A percentile compares a stretch with the other conserved stretches of the same genome.
Evolutionary conservation across 1,140 invertebrate species (phyloP).

Genomic region (Zaprionus inermis): DNA sequence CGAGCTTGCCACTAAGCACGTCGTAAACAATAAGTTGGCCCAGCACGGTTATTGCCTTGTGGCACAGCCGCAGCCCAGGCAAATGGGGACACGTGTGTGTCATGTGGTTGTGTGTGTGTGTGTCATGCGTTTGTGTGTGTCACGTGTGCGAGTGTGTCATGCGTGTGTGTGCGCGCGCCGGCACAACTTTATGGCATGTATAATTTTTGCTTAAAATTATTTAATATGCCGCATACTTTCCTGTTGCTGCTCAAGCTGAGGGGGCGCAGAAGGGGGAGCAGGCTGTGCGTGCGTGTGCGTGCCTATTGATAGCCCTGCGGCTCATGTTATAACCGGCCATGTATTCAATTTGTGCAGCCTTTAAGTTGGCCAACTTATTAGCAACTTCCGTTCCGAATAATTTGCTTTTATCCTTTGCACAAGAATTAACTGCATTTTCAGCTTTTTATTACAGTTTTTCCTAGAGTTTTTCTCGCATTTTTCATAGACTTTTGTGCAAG

Average conservation of each 20-base stretch:
- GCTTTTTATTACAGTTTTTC: not conserved
- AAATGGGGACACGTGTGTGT: conserved; percentile 31
- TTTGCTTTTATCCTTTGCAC: conserved; percentile 7
- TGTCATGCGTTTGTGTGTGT: conserved; percentile 9
- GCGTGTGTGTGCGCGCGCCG: conserved; percentile 17
- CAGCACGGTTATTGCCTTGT: conserved; percentile 75
- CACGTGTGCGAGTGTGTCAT: not conserved
- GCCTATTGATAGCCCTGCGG: conserved; percentile 32
- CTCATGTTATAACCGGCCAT: conserved; percentile 42
- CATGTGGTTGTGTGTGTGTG: conserved; percentile 16
- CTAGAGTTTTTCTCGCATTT: not conserved
- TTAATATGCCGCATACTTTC: conserved; percentile 58
- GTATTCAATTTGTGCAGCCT: conserved; percentile 43
- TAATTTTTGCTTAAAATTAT: conserved; percentile 75
- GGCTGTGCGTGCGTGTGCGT: not conserved
- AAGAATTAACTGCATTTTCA: not conserved
- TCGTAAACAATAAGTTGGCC: conserved; percentile 80
- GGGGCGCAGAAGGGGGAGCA: not conserved
- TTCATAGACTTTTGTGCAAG: not conserved
- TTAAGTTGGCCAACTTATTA: conserved; percentile 25
- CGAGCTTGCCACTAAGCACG: conserved; percentile 79
- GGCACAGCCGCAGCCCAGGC: conserved; percentile 41
- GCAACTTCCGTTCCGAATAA: conserved; percentile 35
- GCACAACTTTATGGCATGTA: conserved; percentile 65
- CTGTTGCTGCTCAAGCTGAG: conserved; percentile 24